A percentile compares a stretch with the other conserved stretches of the same genome.
phyloP scores from a whole-genome alignment of 1,140 invertebrate species.

The Neodiprion lecontei region DNA sequence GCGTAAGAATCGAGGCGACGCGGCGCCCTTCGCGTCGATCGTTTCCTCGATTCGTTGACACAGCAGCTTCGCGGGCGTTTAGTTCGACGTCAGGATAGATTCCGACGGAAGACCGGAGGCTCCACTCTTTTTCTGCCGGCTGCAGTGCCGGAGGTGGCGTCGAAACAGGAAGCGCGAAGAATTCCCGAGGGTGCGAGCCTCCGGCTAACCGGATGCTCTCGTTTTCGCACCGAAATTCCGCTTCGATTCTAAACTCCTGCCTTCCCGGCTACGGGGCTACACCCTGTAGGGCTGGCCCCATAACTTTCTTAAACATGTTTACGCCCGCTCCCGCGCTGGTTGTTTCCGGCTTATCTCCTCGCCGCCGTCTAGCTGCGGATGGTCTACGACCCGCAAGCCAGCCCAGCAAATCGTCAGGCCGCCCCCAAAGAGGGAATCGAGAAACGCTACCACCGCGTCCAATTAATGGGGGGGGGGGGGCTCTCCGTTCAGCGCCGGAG shows the following conservation, averaged over 20 bases:
- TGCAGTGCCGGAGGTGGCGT: not conserved
- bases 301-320: conserved; percentile 3
- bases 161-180: not conserved
- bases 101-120: not conserved
- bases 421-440: not conserved
- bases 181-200: not conserved
- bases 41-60: not conserved
- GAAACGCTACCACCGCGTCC: not conserved
- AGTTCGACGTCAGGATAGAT: not conserved
- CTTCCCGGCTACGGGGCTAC: not conserved
- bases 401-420: not conserved
- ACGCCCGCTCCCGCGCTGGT: not conserved
- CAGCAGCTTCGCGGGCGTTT: conserved; percentile 2
- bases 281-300: not conserved
- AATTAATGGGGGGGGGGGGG: not conserved
- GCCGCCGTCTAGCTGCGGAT: not conserved
- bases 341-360: not conserved
- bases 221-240: too few relatives aligned
- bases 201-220: too few relatives aligned
- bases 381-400: not conserved
- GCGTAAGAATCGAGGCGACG: not conserved
- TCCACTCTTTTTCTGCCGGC: not conserved
- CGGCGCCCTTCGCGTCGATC: not conserved
- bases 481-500: not conserved
- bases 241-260: too few relatives aligned